phyloP scores from a whole-genome alignment of 2,888 invertebrate genomes.

The Notodonta dromedarius region DNA sequence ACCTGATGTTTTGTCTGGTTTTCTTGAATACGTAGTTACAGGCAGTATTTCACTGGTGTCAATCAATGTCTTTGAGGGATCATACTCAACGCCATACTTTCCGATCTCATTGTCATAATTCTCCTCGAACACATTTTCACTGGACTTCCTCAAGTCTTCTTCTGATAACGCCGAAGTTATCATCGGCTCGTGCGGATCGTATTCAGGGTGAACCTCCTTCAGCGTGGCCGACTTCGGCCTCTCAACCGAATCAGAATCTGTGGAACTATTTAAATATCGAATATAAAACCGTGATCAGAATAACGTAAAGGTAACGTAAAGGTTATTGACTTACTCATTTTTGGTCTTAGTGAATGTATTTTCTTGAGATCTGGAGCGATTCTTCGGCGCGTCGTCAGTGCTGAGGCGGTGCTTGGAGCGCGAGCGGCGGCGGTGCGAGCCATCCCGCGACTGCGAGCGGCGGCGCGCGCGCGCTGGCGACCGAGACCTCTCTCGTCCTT shows the following conservation, averaged over 20 bases:
- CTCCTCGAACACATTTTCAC: conserved; percentile 73
- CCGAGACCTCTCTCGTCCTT: conserved; percentile 49
- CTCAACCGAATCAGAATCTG: conserved; percentile 76
- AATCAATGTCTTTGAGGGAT: conserved; percentile 62
- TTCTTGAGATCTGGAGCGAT: conserved; percentile 74
- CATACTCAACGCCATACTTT: conserved; percentile 60
- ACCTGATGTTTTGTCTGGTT: conserved; percentile 69
- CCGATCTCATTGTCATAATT: conserved; percentile 63
- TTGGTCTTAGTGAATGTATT: conserved; percentile 61
- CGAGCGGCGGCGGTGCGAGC: conserved; percentile 21
- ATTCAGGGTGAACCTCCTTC: conserved; percentile 76
- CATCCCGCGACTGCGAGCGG: conserved; percentile 30
- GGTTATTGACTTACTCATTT: conserved; percentile 63
- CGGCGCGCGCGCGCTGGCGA: conserved; percentile 45
- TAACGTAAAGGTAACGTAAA: neutral
- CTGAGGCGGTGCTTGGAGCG: conserved; percentile 52
- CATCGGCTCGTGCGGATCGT: conserved; percentile 80
- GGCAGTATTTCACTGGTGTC: conserved; percentile 55
- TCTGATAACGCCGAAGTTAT: conserved; percentile 79
- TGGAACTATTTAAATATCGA: conserved; percentile 54
- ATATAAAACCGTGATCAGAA: neutral
- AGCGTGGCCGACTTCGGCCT: conserved; percentile 77
- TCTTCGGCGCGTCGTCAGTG: conserved; percentile 59
- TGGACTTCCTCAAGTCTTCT: conserved; percentile 73
- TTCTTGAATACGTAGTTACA: conserved; percentile 48